phyloP scores from a whole-genome alignment of 2,888 invertebrate species.

The Coleophora flavipennella region DNA sequence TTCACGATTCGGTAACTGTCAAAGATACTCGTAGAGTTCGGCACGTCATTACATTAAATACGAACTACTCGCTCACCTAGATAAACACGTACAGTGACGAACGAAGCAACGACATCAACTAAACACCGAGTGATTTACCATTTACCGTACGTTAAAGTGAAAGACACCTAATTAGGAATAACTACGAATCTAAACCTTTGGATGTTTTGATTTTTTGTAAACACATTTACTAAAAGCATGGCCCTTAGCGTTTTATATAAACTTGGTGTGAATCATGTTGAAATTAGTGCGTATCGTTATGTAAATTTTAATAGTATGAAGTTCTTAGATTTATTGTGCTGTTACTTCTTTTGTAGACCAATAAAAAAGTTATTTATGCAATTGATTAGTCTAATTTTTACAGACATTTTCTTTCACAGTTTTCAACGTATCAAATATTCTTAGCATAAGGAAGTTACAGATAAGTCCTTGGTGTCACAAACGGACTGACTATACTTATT shows the following conservation, averaged over 20 bases:
- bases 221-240: slow-evolving; percentile 40
- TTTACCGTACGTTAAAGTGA: slow-evolving; percentile 27
- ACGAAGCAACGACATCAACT: slow-evolving; percentile 66
- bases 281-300: slow-evolving; percentile 25
- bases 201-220: slow-evolving; percentile 19
- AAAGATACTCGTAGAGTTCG: slow-evolving; percentile 19
- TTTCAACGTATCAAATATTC: too few species aligned
- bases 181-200: slow-evolving; percentile 20
- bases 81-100: slow-evolving; percentile 43
- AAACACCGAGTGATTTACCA: slow-evolving; percentile 42
- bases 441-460: too few species aligned
- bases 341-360: slow-evolving; percentile 5
- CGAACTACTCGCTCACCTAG: slow-evolving; percentile 49
- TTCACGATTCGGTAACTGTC: slow-evolving; percentile 29
- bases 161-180: slow-evolving; percentile 33
- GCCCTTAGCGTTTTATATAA: slow-evolving; percentile 32
- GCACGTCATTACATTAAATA: slow-evolving; percentile 36
- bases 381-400: too few species aligned
- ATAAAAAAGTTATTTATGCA: too few species aligned
- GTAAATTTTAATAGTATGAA: slow-evolving; percentile 16
- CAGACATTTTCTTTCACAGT: too few species aligned
- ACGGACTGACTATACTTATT: too few species aligned
- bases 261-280: slow-evolving; percentile 29
- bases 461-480: too few species aligned
- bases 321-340: slow-evolving; percentile 19